Evolutionary conservation across 2,888 invertebrate genomes (phyloP).

Genomic region (Aphidoletes aphidimyza): DNA sequence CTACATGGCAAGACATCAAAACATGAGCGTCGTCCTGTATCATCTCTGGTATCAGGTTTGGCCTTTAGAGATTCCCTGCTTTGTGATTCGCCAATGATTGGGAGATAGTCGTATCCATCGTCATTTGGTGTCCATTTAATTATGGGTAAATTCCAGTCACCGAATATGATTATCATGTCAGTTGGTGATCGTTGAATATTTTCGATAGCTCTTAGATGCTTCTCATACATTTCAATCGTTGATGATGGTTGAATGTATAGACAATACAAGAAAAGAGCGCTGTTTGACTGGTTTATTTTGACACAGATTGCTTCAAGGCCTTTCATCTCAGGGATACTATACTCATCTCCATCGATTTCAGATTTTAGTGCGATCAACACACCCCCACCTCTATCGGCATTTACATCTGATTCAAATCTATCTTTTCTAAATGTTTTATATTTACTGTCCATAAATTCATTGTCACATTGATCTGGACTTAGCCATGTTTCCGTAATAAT

Average conservation of each 20-base stretch:
- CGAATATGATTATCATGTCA: not conserved
- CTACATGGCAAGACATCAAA: not conserved
- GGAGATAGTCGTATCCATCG: not conserved
- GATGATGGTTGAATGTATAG: not conserved
- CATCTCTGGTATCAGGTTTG: too few relatives aligned
- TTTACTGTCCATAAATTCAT: not conserved
- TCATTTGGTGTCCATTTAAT: not conserved
- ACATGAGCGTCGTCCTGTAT: not conserved
- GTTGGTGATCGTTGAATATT: not conserved
- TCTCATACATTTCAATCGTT: not conserved
- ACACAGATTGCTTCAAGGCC: not conserved
- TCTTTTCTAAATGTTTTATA: not conserved
- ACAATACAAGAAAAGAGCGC: not conserved
- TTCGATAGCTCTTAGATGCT: not conserved
- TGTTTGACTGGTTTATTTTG: not conserved
- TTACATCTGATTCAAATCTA: not conserved
- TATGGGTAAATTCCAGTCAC: not conserved
- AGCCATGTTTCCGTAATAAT: constrained; percentile 34
- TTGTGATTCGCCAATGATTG: not conserved
- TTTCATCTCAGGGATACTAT: not conserved
- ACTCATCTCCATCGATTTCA: not conserved
- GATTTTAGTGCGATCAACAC: not conserved
- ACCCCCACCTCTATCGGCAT: not conserved
- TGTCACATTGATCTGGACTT: too few relatives aligned
- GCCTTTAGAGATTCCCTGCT: not conserved